Conservation (phyloP, 2,888 invertebrate genomes). For the Cantharis nigra region DNA sequence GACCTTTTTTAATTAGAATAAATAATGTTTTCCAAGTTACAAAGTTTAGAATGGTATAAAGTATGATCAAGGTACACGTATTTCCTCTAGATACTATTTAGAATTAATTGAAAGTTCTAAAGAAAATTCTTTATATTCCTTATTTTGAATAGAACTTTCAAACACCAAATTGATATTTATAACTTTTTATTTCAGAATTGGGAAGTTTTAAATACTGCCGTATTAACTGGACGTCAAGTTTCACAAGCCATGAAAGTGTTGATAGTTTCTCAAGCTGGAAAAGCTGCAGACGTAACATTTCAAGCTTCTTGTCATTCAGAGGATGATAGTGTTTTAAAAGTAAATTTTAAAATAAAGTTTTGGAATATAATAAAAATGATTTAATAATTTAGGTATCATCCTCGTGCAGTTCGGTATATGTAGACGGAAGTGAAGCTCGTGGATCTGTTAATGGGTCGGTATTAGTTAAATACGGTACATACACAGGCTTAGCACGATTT, state of each 20-base stretch:
- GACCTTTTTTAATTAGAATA: too few species aligned
- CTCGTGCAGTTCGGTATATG: slow-evolving; percentile 94
- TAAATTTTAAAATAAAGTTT: slow-evolving; percentile 51
- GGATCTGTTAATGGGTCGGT: slow-evolving; percentile 95
- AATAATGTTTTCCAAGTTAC: too few species aligned
- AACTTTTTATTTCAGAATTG: slow-evolving; percentile 73
- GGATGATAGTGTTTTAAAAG: slow-evolving; percentile 95
- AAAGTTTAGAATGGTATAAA: too few species aligned
- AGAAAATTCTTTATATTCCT: too few species aligned
- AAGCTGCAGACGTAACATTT: slow-evolving; percentile 92
- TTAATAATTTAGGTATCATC: slow-evolving; percentile 78
- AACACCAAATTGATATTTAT: neutral
- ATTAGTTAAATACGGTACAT: slow-evolving; percentile 89
- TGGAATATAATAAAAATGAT: neutral
- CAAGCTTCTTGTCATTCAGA: slow-evolving; percentile 94
- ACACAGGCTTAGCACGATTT: slow-evolving; percentile 84
- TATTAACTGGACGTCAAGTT: slow-evolving; percentile 90
- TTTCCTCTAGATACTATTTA: too few species aligned
- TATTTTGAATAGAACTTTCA: neutral
- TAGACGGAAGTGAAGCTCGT: slow-evolving; percentile 93
- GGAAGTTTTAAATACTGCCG: slow-evolving; percentile 94
- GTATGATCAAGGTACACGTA: too few species aligned
- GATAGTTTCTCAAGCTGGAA: slow-evolving; percentile 92
- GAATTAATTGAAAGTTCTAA: too few species aligned
- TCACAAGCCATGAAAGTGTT: slow-evolving; percentile 95